Evolutionary conservation across 2,797 vertebrate genomes (phyloP), one percentile per base, ranked within the genome.

Genomic region (Gila robusta): DNA sequence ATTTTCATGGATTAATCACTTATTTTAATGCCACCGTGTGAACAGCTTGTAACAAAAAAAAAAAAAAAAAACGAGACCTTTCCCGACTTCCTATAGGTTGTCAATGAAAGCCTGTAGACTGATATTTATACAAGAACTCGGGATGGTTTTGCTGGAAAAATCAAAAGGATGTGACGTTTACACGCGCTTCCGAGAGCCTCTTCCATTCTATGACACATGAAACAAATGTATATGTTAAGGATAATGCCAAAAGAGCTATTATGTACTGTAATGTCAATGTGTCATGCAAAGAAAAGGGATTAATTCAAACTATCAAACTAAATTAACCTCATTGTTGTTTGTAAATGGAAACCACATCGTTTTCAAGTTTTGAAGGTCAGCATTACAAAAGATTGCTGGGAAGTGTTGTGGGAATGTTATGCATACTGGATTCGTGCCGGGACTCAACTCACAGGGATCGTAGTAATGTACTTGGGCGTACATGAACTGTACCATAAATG

Each of bases 401-500:
- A 28, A 26, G 56, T 69, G 11, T 52, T 69, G 2, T 52, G 21
- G 19, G 44, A 83, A 77, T 83, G 59, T 76, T 67, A 21, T 66
- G 49, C 32, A 4, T 28, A 12, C 32, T 82, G 49, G 16, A 70
- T 39, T 8, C 3, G 6, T 16, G 16, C 49, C 10, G 16, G 67
- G n/a, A 54, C 21, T 81, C 47, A 69, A 35, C 64, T 71, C 80
- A 71, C 49, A 81, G 66, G 66, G 49, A 82, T 41, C 71, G 49
- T 41, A 56, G 16, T 64, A 35, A 39, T 64, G 59, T 66, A 32
- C 17, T 66, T 76, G 82, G 59, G 28, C 16, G 44, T 77, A 52
- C 44, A n/a, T 83, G 81, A 67, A 74, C 56, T 76, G 11, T 67
- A n/a, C 17, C 21, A 67, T 73, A 32, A 52, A 66, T 76, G 72